Evolutionary conservation across 2,113 vertebrate genomes (phyloP).

Genomic region (Pomatostomus ruficeps): DNA sequence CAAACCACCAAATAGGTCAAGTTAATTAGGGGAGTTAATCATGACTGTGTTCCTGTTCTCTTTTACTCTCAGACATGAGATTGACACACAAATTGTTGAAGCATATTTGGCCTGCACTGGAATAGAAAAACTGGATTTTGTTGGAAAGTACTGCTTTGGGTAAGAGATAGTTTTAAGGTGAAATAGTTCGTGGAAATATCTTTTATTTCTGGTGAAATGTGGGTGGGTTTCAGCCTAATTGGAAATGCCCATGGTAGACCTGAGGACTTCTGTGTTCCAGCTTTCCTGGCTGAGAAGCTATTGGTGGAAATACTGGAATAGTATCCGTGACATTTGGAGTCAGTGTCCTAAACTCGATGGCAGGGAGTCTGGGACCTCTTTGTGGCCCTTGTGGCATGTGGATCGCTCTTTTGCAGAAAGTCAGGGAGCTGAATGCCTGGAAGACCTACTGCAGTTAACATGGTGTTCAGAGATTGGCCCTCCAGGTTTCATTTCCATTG

Average conservation of each 20-base stretch:
- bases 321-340: not conserved
- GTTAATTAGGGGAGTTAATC: not conserved
- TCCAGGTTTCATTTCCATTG: not conserved
- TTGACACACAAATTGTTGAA: not conserved
- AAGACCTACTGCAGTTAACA: not conserved
- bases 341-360: not conserved
- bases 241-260: accelerated
- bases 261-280: not conserved
- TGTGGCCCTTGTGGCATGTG: not conserved
- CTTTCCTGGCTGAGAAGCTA: not conserved
- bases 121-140: not conserved
- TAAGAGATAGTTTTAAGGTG: not conserved
- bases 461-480: not conserved
- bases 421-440: not conserved
- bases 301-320: not conserved
- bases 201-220: not conserved
- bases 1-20: not conserved
- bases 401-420: not conserved
- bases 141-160: not conserved
- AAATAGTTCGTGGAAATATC: not conserved
- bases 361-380: not conserved
- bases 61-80: not conserved
- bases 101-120: not conserved
- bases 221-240: not conserved
- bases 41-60: not conserved